Evolutionary conservation across 2,888 invertebrate species (phyloP).

Genomic region (Drosophila meridionalis): DNA sequence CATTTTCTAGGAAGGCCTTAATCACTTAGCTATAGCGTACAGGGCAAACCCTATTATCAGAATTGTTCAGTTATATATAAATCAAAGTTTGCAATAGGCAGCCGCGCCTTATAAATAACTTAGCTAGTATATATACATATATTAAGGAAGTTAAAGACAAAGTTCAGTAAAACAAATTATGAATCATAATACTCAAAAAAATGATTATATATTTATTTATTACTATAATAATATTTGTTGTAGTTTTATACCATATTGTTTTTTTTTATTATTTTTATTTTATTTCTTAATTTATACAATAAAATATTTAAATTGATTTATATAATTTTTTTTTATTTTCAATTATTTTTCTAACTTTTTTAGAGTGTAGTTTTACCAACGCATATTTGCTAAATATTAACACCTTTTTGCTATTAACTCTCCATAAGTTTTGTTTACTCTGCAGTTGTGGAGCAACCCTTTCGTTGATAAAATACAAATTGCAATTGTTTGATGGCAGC

Average conservation of each 20-base stretch:
- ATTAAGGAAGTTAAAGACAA: not conserved
- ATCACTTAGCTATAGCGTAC: not conserved
- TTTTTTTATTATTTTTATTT: no score
- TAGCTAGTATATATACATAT: not conserved
- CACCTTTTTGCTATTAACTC: not conserved
- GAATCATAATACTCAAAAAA: not conserved
- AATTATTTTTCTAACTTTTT: no score
- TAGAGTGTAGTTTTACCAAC: no score
- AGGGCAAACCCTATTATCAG: not conserved
- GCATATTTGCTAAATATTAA: not conserved
- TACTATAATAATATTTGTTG: no score
- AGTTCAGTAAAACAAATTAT: not conserved
- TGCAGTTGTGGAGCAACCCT: conserved; percentile 6
- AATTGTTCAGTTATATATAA: not conserved
- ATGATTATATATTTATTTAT: no score
- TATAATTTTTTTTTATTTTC: not conserved
- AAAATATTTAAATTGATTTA: not conserved
- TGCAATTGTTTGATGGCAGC: conserved; percentile 17
- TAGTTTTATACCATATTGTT: no score
- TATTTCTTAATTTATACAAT: not conserved
- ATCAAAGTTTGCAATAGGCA: not conserved
- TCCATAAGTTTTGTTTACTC: not conserved
- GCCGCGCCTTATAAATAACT: not conserved
- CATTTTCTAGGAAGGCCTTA: not conserved
- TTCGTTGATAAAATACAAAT: conserved; percentile 5